phyloP scores from a whole-genome alignment of 2,797 vertebrate genomes.

The Cyprinella venusta region DNA sequence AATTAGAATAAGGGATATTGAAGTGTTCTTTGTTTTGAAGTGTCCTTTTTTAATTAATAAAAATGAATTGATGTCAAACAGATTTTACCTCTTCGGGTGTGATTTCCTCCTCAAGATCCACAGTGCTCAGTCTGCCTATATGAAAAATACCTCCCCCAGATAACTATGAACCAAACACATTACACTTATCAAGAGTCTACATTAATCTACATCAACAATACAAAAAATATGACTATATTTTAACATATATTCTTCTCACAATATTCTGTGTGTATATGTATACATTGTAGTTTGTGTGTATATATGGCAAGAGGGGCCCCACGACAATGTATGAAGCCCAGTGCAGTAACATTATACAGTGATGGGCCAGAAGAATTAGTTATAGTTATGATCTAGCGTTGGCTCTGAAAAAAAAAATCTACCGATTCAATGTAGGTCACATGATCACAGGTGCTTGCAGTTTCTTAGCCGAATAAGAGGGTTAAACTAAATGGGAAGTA shows the following conservation, averaged over 20 bases:
- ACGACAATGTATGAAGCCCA: not conserved
- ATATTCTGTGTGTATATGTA: no score
- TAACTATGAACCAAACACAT: slow-evolving; percentile 69
- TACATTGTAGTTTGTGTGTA: no score
- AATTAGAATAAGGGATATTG: not conserved
- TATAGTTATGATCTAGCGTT: not conserved
- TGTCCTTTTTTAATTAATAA: not conserved
- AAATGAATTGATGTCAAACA: slow-evolving; percentile 31
- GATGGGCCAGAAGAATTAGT: not conserved
- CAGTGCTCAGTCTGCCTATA: slow-evolving; percentile 88
- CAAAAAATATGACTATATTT: not conserved
- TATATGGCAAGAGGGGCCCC: no score
- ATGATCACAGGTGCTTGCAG: not conserved
- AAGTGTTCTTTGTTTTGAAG: not conserved
- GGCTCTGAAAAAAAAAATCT: not conserved
- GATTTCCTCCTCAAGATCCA: slow-evolving; percentile 89
- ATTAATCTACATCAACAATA: slow-evolving; percentile 17
- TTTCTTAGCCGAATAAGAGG: not conserved
- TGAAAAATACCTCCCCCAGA: slow-evolving; percentile 78
- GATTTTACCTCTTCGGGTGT: slow-evolving; percentile 79
- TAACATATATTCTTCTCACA: not conserved
- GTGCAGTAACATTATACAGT: not conserved
- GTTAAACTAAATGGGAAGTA: slow-evolving; percentile 58
- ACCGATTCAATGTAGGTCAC: not conserved
- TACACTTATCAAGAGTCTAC: slow-evolving; percentile 38